Percentiles rank a stretch among this genome's conserved stretches.
phyloP scores from a whole-genome alignment of 2,113 vertebrate species.

The Chrysemys picta region DNA sequence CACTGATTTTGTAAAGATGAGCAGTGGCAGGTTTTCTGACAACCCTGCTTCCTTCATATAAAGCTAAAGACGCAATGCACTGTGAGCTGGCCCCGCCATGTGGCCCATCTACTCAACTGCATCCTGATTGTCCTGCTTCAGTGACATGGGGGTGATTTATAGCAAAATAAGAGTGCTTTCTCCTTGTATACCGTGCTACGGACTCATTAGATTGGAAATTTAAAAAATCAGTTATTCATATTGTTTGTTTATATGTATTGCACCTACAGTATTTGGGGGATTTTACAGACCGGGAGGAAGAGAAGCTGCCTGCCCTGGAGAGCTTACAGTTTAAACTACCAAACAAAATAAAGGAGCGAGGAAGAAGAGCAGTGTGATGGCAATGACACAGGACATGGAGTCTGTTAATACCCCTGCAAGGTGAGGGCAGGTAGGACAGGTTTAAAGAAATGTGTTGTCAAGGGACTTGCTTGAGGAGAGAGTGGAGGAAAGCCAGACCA shows the following conservation, averaged over 20 bases:
- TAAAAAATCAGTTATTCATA: background rate
- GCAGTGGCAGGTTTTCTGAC: background rate
- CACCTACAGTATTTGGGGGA: fast-evolving
- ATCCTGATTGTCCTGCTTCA: fast-evolving
- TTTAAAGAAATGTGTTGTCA: background rate
- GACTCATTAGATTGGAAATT: background rate
- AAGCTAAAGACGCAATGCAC: background rate
- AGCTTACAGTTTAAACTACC: fast-evolving
- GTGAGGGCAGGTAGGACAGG: background rate
- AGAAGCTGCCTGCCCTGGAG: fast-evolving
- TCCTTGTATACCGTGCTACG: background rate
- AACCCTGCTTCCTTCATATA: background rate
- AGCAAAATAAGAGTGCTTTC: background rate
- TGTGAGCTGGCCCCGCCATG: background rate
- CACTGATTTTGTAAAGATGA: fast-evolving
- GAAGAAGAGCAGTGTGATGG: background rate
- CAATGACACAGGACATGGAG: too few relatives aligned
- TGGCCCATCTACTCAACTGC: background rate
- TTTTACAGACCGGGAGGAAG: background rate
- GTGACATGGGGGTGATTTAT: background rate
- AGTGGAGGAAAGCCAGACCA: background rate
- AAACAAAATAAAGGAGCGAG: background rate
- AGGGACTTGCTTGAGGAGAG: fast-evolving
- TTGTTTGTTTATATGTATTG: background rate
- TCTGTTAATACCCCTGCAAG: background rate